These are phyloP conservation scores for Origma solitaria DNA, from an alignment of 2,113 vertebrate species.

Conservation along the genomic window DNA sequence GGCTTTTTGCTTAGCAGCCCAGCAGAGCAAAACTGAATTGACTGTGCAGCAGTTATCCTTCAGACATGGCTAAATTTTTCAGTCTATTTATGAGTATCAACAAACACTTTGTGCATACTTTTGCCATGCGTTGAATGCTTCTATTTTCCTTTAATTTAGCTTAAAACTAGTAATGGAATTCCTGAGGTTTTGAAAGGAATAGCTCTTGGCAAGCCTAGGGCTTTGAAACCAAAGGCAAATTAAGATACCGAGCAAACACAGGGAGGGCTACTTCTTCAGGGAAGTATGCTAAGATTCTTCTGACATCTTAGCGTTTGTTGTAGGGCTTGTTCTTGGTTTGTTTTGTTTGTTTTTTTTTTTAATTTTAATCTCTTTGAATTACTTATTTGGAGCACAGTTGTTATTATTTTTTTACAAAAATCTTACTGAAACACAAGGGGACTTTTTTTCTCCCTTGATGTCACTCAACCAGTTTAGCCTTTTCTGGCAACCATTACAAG, in stretches of 20 bases:
- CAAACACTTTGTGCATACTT: constrained; percentile 71
- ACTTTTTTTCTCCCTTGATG: not conserved
- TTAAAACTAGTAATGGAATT: constrained; percentile 77
- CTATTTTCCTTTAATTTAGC: constrained; percentile 74
- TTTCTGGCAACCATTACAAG: not conserved
- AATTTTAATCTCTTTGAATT: not conserved
- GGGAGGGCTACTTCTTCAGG: constrained; percentile 58
- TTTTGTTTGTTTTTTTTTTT: not conserved
- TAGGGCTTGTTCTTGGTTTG: not conserved
- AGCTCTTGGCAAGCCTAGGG: constrained; percentile 63
- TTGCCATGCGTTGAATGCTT: constrained; percentile 62
- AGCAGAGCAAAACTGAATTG: constrained; percentile 34
- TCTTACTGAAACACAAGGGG: not conserved
- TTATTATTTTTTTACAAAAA: not conserved
- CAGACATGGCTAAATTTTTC: constrained; percentile 63
- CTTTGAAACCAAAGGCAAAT: constrained; percentile 71
- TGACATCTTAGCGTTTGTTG: constrained; percentile 44
- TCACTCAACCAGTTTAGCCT: not conserved
- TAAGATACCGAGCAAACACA: constrained; percentile 70
- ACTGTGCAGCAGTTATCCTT: constrained; percentile 50
- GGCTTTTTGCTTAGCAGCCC: constrained; percentile 35
- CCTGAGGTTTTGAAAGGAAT: constrained; percentile 76
- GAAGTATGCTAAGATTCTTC: constrained; percentile 56
- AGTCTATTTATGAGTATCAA: constrained; percentile 72
- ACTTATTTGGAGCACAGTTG: not conserved